Evolutionary conservation across 2,888 invertebrate species (phyloP), one percentile per base, ranked within the genome.

Genomic region (Drymonia ruficornis): DNA sequence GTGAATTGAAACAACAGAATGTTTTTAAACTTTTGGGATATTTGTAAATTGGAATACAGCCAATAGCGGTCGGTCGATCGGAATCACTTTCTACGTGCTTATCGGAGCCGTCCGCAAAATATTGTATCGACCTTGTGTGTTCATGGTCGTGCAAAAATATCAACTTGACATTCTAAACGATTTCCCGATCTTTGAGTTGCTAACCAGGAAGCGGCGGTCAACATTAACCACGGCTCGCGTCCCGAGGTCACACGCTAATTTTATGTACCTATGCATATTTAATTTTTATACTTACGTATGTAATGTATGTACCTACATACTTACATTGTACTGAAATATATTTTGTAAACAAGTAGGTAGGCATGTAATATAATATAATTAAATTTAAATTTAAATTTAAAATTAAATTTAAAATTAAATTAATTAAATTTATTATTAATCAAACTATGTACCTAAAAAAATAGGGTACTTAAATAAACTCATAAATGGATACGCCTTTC

Each of bases 81-180:
- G 73, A 87, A 89, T 90, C 87, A 89, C 89, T 91, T 91, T 91
- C 87, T 87, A 86, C 82, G 72, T 79, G 78, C 76, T 84, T 86
- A 87, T 87, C 84, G 83, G 75, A 68, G 73, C 79, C 82, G 80
- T 73, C 78, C 75, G 83, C 83, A 85, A 85, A 84, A 87, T 86
- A 85, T 79, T 78, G 75, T 72, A 64, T 59, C 74, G 87, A 83
- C 91, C 91, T 91, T 91, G 89, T 82, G 75, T 80, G 68, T 85
- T 88, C 91, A 90, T 76, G 89, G 91, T 76, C 89, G 83, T 77
- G 88, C 89, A 87, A 90, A 91, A 91, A 91, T 91, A 91, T 86
- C 88, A 84, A 87, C 83, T 83, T 89, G 87, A 89, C 89, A 90
- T 90, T 90, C 89, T 87, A 89, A 85, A 86, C 81, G 84, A 86